Conservation (phyloP, 2,888 invertebrate genomes). For the Drosophila sordidula region DNA sequence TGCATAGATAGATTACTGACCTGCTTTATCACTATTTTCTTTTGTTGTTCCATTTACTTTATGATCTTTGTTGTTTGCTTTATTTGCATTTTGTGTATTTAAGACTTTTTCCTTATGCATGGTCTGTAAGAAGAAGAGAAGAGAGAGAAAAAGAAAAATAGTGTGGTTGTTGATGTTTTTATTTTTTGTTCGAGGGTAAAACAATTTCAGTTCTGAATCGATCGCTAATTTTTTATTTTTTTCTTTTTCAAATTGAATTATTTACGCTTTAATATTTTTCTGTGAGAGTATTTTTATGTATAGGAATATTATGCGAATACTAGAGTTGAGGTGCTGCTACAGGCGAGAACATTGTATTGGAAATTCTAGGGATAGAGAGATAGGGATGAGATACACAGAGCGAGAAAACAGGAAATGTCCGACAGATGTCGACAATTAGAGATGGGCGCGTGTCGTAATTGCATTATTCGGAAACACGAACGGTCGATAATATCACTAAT, state of each 20-base stretch:
- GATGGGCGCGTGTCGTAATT: not conserved
- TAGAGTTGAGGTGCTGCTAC: not conserved
- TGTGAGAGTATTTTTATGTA: not conserved
- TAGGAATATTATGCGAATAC: slow-evolving; percentile 1
- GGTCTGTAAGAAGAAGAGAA: slow-evolving; percentile 65
- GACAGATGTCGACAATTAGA: slow-evolving; percentile 11
- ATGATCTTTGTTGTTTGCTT: slow-evolving; percentile 71
- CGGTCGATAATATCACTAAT: not conserved
- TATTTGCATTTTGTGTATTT: slow-evolving; percentile 67
- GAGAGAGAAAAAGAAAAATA: slow-evolving; percentile 28
- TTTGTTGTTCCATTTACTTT: slow-evolving; percentile 79
- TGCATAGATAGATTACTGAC: slow-evolving; percentile 61
- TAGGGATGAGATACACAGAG: slow-evolving; percentile 25
- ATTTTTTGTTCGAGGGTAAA: not conserved
- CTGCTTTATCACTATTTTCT: slow-evolving; percentile 81
- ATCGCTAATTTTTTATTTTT: not conserved
- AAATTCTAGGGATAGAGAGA: slow-evolving; percentile 2
- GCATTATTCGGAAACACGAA: too few relatives aligned
- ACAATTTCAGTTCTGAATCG: not conserved
- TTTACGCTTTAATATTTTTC: slow-evolving; percentile 12
- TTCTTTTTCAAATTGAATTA: slow-evolving; percentile 3
- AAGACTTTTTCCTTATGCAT: slow-evolving; percentile 74
- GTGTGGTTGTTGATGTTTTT: slow-evolving; percentile 24
- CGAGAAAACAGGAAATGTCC: slow-evolving; percentile 29
- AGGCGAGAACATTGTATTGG: not conserved